Evolutionary conservation across 2,797 vertebrate species (phyloP), one percentile per base, ranked within the genome.

Genomic region (Eulemur albifrons): DNA sequence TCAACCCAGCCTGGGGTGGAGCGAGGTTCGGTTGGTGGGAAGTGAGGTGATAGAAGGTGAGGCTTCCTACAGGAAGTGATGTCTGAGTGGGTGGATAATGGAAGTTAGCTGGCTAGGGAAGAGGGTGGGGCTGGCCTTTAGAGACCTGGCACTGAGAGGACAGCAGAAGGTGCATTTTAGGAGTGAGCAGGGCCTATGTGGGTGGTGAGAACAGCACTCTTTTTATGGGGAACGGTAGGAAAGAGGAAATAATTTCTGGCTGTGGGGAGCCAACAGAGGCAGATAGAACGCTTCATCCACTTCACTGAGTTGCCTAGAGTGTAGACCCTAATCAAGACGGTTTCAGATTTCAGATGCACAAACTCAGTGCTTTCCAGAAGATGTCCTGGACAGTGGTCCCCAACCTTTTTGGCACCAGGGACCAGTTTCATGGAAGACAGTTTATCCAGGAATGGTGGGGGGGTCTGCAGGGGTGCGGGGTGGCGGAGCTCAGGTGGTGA

Each of bases 111-210:
- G 35, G 35, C 48, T 59, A 65, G 32, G 57, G 76, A 59, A 61
- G 10, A 45, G 8, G 5, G 1, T 14, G 4, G 25, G 6, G 1
- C 2, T 7, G 48, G 2, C 5, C 70, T 59, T 45, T 11, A 7
- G n/a, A 48, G 35, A 1, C 12, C 54, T 35, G 32, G 54, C 13
- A 32, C 21, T 65, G 18, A 94, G 27, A 18, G 21, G 83, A 67
- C 32, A 59, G 57, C 17, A 38, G 54, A 63, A 63, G 1, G 63
- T 14, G 20, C n/a, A 15, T 48, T 80, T 59, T 5, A 69, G 23
- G 21, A 45, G 50, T 86, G 40, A 48, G 57, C 48, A 45, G 69
- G 14, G 17, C 23, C 32, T 38, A 9, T 69, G 25, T 13, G 25
- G 20, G 4, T 23, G 21, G 76, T 63, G 30, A 43, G 52, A 63